Evolutionary conservation across 2,888 invertebrate genomes (phyloP).

Genomic region (Caenorhabditis becei): DNA sequence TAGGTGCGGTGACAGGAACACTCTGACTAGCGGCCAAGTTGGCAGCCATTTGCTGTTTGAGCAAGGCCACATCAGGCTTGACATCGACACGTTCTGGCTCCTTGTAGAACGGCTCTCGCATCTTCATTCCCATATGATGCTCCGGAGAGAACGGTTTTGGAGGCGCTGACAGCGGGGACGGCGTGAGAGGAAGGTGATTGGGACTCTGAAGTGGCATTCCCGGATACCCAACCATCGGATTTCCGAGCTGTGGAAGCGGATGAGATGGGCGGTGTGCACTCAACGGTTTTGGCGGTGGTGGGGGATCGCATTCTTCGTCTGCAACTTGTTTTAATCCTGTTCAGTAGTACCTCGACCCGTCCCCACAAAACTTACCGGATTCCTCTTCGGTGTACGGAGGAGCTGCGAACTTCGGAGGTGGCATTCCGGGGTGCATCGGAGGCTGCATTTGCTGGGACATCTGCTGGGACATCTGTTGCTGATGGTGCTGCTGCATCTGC

Average conservation of each 20-base stretch:
- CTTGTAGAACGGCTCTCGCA: slow-evolving; percentile 36
- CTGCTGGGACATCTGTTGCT: slow-evolving; percentile 21
- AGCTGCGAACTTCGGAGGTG: slow-evolving; percentile 7
- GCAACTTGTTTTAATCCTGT: slow-evolving; percentile 17
- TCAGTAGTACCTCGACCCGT: background rate
- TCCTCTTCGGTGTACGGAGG: slow-evolving; percentile 34
- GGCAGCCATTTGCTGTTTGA: slow-evolving; percentile 29
- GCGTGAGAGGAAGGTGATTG: slow-evolving; percentile 48
- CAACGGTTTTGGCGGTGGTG: slow-evolving; percentile 62
- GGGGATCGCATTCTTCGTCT: slow-evolving; percentile 68
- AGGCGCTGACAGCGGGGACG: slow-evolving; percentile 52
- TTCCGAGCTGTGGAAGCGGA: slow-evolving; percentile 34
- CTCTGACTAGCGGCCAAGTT: background rate
- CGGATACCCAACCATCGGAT: slow-evolving; percentile 46
- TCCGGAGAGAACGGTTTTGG: slow-evolving; percentile 52
- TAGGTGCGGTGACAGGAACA: too few relatives aligned
- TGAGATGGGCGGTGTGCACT: slow-evolving; percentile 1
- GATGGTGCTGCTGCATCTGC: slow-evolving; percentile 22
- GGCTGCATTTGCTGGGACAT: slow-evolving; percentile 36
- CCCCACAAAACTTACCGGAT: slow-evolving; percentile 21
- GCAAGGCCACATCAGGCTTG: slow-evolving; percentile 31
- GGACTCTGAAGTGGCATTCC: slow-evolving; percentile 57
- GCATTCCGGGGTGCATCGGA: slow-evolving; percentile 13
- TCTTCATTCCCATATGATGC: slow-evolving; percentile 36
- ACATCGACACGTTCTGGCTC: slow-evolving; percentile 26